Base-by-base conservation (phyloP, 2,797 vertebrate genomes). In the Spatula versicolor region DNA sequence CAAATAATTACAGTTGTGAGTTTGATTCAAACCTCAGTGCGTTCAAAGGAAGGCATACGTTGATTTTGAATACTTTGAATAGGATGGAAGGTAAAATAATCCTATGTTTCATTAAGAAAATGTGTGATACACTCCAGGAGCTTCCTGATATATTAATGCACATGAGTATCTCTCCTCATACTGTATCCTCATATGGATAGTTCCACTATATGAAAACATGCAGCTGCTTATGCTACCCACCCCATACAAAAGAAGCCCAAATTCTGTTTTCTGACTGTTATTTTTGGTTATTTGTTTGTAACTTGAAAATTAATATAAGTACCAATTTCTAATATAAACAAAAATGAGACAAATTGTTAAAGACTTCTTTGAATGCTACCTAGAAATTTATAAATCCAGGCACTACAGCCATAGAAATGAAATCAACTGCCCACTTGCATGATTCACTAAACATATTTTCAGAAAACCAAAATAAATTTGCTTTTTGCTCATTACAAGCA, bases 391-490 rank as follows among this genome's bases (percentile, higher is more conserved):
- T 73, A 78, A 82, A 83, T 84, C 67, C 52, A 81, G 73, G 67
- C 83, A 21, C n/a, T 59, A 66, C 37, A 87, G 66, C 45, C 59
- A 37, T 19, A 75, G 86, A 88, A 83, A 91, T 67, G 18, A 92
- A 93, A 94, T 95, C 55, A 95, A 82, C 71, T 76, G 81, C 68
- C 94, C 93, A 16, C 46, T 91, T 84, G 81, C 76, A 90, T 90
- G 91, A 96, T 88, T 96, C 86, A 87, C 83, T 82, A 80, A 94
- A 94, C 63, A 11, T 77, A 94, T 91, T 96, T 93, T 88, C 59
- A 91, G 59, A 87, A 88, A 87, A 93, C 50, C 67, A 93, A 93
- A 93, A 67, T 41, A 88, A 83, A 69, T 45, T 93, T 17, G 4
- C 93, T 88, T 83, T 96, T 93, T 10, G 22, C 19, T 90, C 83